Evolutionary conservation across 2,113 vertebrate species (phyloP).

Genomic region (Lasiurus borealis): DNA sequence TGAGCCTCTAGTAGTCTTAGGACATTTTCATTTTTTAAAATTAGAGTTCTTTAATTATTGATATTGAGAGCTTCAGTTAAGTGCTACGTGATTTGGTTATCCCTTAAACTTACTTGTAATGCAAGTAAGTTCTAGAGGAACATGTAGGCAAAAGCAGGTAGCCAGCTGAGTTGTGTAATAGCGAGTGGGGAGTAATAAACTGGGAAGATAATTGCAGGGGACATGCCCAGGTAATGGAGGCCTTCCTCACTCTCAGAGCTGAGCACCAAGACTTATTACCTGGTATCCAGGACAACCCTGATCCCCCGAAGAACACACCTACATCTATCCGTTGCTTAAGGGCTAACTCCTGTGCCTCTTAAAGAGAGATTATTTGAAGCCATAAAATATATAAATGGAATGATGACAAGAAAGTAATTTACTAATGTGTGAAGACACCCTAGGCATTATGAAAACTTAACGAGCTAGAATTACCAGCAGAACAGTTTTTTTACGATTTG

Average conservation of each 20-base stretch:
- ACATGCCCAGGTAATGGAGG: not conserved
- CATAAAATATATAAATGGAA: not conserved
- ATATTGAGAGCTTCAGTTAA: constrained; percentile 18
- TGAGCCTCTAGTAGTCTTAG: not conserved
- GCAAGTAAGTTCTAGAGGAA: not conserved
- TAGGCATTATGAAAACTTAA: not conserved
- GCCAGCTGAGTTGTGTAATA: not conserved
- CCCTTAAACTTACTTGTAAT: not conserved
- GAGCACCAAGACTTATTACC: not conserved
- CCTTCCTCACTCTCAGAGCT: not conserved
- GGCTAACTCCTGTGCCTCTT: not conserved
- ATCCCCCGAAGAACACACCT: not conserved
- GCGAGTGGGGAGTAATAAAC: not conserved
- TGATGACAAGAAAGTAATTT: constrained; percentile 9
- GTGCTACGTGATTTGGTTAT: not conserved
- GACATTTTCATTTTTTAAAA: constrained; percentile 5
- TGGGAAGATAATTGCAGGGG: not conserved
- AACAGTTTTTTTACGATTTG: not conserved
- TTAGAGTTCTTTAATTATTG: not conserved
- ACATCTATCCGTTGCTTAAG: not conserved
- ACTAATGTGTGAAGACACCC: not conserved
- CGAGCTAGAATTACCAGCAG: not conserved
- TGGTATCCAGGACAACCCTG: not conserved
- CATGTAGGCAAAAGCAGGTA: not conserved
- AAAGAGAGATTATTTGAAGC: not conserved